Evolutionary conservation across 2,888 invertebrate genomes (phyloP), one percentile per base, ranked within the genome.

Genomic region (Troglohyphantes excavatus): DNA sequence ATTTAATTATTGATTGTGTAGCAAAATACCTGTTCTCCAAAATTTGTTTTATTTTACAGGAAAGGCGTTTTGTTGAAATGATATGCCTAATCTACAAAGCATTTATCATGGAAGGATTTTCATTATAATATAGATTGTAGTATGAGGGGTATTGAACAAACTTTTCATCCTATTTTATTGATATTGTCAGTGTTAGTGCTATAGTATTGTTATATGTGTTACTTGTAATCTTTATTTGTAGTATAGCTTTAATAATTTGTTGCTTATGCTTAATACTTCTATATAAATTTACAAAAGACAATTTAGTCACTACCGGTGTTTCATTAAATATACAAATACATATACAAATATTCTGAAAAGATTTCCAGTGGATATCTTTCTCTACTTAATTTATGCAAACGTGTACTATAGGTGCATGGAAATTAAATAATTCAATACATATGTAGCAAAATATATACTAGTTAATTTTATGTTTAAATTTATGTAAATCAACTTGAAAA

Each of bases 201-300:
- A n/a, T 7, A n/a, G 53, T 53, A 53, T 53, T 53, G 53, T 53
- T 53, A 13, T 53, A 53, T 6, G 17, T 53, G 53, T 53, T 53
- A 53, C 13, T 53, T n/a, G 46, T 13, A 17, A 53, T 53, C n/a
- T 17, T n/a, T 53, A 17, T 13, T 13, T 5, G 53, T 53, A n/a
- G 53, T 53, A 53, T 53, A 53, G 53, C 9, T 53, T 53, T 53
- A 53, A 53, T 53, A n/a, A n/a, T 53, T 53, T 53, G 53, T 53
- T 53, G 53, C 9, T 5, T 5, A 53, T 53, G 53, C 53, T 53
- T 53, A 53, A 53, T 53, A 17, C 17, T 53, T n/a, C 13, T 53
- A 53, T 53, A 53, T 53, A 33, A 33, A 6, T 33, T 33, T 13
- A n/a, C n/a, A n/a, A 2, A 53, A 17, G 0, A 17, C 13, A n/a